Evolutionary conservation across 2,113 vertebrate genomes (phyloP).

Genomic region (Neofelis nebulosa): DNA sequence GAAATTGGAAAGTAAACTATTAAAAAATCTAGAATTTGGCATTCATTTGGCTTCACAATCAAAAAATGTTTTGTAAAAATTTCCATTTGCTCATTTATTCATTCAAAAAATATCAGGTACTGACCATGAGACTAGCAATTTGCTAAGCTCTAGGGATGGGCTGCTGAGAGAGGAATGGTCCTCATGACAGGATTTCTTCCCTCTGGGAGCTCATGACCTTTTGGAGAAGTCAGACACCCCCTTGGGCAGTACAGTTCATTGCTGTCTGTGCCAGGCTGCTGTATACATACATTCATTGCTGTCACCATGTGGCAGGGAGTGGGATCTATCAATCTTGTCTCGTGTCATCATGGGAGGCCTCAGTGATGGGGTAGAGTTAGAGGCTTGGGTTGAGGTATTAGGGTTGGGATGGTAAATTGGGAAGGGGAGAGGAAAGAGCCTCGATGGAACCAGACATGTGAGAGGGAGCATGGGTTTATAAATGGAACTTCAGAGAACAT

Average conservation of each 20-base stretch:
- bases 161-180: neutral
- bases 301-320: neutral
- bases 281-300: neutral
- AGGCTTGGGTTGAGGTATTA: neutral
- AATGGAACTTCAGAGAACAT: neutral
- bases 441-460: accelerated
- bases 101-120: neutral
- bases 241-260: neutral
- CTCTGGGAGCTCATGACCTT: neutral
- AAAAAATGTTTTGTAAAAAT: neutral
- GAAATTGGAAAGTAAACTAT: neutral
- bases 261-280: neutral
- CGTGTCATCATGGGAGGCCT: neutral
- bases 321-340: neutral
- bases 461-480: neutral
- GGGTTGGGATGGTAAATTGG: neutral
- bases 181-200: neutral
- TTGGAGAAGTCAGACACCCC: neutral
- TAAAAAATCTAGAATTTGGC: neutral
- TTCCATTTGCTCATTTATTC: neutral
- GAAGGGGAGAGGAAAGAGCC: neutral
- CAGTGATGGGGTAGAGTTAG: neutral
- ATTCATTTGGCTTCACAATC: neutral
- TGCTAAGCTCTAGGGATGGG: neutral
- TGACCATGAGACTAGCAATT: neutral